phyloP scores from a whole-genome alignment of 2,113 vertebrate genomes.

The Peucedramus taeniatus region DNA sequence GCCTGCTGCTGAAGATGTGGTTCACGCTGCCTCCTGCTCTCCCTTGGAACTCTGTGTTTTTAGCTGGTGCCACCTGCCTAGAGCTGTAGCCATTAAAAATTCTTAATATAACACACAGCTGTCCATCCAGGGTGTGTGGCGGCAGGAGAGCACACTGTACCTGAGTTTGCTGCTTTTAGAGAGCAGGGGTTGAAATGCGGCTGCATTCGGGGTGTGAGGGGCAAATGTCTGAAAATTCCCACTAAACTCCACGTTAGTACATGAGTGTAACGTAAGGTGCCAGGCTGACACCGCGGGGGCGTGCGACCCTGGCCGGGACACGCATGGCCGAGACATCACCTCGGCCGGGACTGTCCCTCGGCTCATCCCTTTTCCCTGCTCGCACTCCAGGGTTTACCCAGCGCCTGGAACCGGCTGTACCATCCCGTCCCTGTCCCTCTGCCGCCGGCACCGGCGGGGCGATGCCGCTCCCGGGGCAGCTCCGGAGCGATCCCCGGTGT shows the following conservation, averaged over 20 bases:
- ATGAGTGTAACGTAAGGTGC: neutral
- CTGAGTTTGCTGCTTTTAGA: neutral
- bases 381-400: neutral
- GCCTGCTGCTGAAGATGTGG: neutral
- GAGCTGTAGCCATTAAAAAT: slow-evolving; percentile 24
- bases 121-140: neutral
- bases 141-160: neutral
- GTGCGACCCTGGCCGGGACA: neutral
- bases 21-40: neutral
- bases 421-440: no score
- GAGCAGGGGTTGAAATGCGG: neutral
- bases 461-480: neutral
- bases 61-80: slow-evolving; percentile 4
- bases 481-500: neutral
- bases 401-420: neutral
- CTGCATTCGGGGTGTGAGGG: neutral
- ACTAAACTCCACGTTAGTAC: neutral
- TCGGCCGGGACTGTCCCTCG: rapidly evolving
- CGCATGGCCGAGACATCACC: neutral
- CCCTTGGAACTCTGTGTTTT: neutral
- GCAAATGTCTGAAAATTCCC: neutral
- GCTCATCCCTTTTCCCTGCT: neutral
- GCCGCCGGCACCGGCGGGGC: neutral
- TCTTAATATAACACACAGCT: neutral
- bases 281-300: neutral